Evolutionary conservation across 2,113 vertebrate species (phyloP).

Genomic region (Cnemophilus loriae): DNA sequence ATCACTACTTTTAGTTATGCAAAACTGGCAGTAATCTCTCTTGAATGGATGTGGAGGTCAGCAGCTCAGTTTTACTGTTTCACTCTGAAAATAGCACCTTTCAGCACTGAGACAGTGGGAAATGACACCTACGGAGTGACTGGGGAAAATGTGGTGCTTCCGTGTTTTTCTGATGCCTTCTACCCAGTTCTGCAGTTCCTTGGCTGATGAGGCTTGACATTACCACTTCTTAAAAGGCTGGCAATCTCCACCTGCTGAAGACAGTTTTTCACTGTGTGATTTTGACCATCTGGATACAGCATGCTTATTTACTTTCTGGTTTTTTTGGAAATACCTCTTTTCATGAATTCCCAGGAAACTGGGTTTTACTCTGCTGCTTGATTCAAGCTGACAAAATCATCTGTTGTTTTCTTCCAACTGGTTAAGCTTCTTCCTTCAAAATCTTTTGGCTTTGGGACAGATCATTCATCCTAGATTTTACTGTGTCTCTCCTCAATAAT

Average conservation of each 20-base stretch:
- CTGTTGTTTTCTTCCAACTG: neutral
- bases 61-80: neutral
- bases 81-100: neutral
- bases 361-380: neutral
- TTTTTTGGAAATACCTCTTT: neutral
- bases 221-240: neutral
- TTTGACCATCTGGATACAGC: constrained; percentile 18
- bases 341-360: neutral
- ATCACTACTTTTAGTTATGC: neutral
- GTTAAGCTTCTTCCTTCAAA: neutral
- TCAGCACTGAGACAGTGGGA: neutral
- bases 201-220: neutral
- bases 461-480: neutral
- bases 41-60: neutral
- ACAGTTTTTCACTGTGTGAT: neutral
- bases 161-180: neutral
- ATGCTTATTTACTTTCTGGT: neutral
- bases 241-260: neutral
- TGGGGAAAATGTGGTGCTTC: neutral
- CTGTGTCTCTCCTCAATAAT: neutral
- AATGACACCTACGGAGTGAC: neutral
- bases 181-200: neutral
- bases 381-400: constrained; percentile 9
- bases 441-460: neutral
- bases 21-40: neutral